Evolutionary conservation across 2,113 vertebrate species (phyloP), one percentile per base, ranked within the genome.

Genomic region (Scatophagus argus): DNA sequence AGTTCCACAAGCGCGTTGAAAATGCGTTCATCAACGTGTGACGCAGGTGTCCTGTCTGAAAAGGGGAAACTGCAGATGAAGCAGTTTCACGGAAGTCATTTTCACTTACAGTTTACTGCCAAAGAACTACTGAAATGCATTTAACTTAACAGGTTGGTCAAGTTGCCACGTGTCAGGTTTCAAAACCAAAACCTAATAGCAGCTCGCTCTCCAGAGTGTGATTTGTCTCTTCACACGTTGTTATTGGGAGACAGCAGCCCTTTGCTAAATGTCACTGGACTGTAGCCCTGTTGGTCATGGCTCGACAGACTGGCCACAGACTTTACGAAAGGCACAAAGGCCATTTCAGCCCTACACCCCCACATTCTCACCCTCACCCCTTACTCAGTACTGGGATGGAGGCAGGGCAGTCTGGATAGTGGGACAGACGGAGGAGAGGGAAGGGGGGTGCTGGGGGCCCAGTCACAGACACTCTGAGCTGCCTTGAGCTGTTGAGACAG

Each of bases 391-490:
- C 32, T 60, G 46, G 56, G 74, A 52, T 44, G 46, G 63, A 81
- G 61, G 75, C 54, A 65, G 77, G 59, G 81, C 56, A 11, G 66
- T 74, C 59, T 8, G 76, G 58, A 66, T 71, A 68, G 77, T 59
- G 71, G 85, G 85, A 88, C 91, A 93, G 91, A 91, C 75, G 86
- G 90, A 83, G 81, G 65, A 62, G 68, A 56, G 43, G 65, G 44
- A 39, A 43, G 43, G 46, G 39, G 75, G 51, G 72, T 41, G 4
- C n/a, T 16, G 31, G 69, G 70, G 87, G 67, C 64, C 74, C 73
- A 23, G 74, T 83, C 83, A 77, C 85, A 90, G 89, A 93, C 89
- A 87, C 89, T 86, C 73, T 89, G 90, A 93, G 87, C 87, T 89
- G 82, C 83, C 79, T 84, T 89, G 89, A 91, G 83, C 91, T 91